Percentiles rank a stretch among this genome's conserved stretches.
Conservation (phyloP, 2,113 vertebrate species). For the Erinaceus europaeus region DNA sequence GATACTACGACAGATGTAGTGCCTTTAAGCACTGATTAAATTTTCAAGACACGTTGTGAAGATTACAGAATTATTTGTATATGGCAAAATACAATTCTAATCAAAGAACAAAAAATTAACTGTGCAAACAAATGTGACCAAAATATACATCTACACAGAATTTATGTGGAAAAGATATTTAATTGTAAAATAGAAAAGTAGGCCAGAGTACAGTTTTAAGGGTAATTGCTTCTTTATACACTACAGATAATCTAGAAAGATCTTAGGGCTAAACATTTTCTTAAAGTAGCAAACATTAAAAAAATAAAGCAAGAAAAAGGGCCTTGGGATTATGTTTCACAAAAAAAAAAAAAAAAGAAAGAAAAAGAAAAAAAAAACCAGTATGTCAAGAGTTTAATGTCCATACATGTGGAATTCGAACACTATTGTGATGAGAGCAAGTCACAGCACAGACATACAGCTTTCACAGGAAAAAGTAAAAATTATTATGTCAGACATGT, state of each 20-base stretch:
- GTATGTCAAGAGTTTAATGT: slow-evolving; percentile 76
- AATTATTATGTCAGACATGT: slow-evolving; percentile 45
- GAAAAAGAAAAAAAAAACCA: slow-evolving; percentile 80
- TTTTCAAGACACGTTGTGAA: not conserved
- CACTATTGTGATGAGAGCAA: slow-evolving; percentile 67
- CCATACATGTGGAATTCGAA: slow-evolving; percentile 74
- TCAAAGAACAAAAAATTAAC: slow-evolving; percentile 37
- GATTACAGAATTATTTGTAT: not conserved
- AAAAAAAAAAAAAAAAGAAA: slow-evolving; percentile 80
- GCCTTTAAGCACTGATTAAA: not conserved
- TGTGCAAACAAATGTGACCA: not conserved
- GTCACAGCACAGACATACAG: slow-evolving; percentile 71
- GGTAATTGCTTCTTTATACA: slow-evolving; percentile 83
- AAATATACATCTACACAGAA: slow-evolving; percentile 72
- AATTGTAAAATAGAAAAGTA: slow-evolving; percentile 91
- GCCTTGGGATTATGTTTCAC: slow-evolving; percentile 76
- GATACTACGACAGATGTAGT: not conserved
- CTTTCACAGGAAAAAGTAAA: slow-evolving; percentile 72
- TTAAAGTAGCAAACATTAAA: slow-evolving; percentile 84
- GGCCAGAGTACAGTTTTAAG: slow-evolving; percentile 87
- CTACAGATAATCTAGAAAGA: slow-evolving; percentile 81
- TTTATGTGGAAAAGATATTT: slow-evolving; percentile 89
- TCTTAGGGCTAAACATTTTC: slow-evolving; percentile 82
- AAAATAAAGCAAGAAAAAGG: slow-evolving; percentile 81
- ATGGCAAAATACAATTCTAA: not conserved